These are phyloP conservation scores for rat (Rattus norvegicus) DNA, from an alignment of 2,113 vertebrate genomes.

Conservation along the genomic window GRCr8 NC_086031.1:89388501-89389000, in stretches of 20 bases:
- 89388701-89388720: neutral
- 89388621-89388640: neutral
- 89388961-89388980: neutral
- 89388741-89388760: neutral
- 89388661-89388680: neutral
- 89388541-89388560: neutral
- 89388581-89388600: neutral
- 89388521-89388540: neutral
- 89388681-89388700: neutral
- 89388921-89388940: neutral
- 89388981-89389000: neutral
- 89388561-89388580: neutral
- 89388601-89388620: neutral
- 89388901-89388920: neutral
- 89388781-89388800: neutral
- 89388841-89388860: neutral
- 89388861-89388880: neutral
- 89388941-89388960: neutral
- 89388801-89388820: neutral
- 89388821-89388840: neutral
- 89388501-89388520: conserved; percentile 22
- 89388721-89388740: neutral
- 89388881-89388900: neutral
- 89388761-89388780: neutral
- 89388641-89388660: neutral